Base-by-base conservation (phyloP, 2,888 invertebrate species). In the Mystacides longicornis region DNA sequence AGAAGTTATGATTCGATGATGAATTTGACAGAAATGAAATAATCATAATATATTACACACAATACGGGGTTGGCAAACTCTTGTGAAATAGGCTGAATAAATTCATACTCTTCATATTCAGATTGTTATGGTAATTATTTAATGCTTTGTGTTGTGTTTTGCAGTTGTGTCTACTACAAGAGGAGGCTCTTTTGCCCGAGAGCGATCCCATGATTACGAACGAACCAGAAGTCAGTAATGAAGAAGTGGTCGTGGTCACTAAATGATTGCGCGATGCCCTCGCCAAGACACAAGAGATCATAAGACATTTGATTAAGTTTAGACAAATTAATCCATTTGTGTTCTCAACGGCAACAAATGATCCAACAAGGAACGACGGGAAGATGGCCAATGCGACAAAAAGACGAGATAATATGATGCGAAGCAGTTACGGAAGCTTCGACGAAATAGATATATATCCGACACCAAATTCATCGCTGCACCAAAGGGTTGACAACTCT, bases 191-290 rank as follows among this genome's bases (percentile, higher is more conserved):
- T 18, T 49, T 57, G 23, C 47, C 52, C 23, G 33, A 54, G 14
- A 56, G 49, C 45, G 55, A 55, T 23, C 47, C 49, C n/a, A 20
- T 52, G 22, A 47, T 52, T 3, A 47, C 19, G 11, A 54, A 56
- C 11, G 50, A 47, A 1, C 27, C 58, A 23, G 56, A 46, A 5
- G 52, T 55, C 2, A 55, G 56, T 14, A 37, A 56, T 5, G 58
- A 60, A 22, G 60, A 60, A 19, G 60, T 60, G 4, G 22, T 58
- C 27, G 55, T 59, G 18, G 51, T 60, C 14, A 58, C 60, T 45
- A 60, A 59, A 60, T 60, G 60, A 60, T 60, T 60, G 49, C 60
- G 58, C 49, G 58, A 59, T 49, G 58, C 60, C 19, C 56, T 60
- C 23, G 51, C 51, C 53, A 58, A 60, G 53, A 60, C 60, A 18